phyloP scores from a whole-genome alignment of 1,140 invertebrate genomes.

The Cardiocondyla obscurior region DNA sequence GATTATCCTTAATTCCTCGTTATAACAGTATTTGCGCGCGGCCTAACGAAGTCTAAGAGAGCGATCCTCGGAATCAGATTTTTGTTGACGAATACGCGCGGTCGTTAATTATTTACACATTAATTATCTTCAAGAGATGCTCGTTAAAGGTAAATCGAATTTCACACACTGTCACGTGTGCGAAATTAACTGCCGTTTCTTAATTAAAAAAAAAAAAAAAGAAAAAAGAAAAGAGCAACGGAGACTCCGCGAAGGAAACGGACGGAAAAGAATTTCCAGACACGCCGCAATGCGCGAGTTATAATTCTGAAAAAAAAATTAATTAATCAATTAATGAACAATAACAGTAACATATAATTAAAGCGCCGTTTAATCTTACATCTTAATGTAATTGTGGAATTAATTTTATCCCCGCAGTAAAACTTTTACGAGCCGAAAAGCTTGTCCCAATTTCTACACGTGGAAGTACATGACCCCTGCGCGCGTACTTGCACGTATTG shows the following conservation, averaged over 20 bases:
- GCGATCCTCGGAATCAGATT: conserved; percentile 23
- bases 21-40: conserved; percentile 50
- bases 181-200: not conserved
- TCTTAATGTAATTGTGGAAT: not conserved
- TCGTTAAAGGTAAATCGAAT: conserved; percentile 1
- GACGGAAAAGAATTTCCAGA: not conserved
- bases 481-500: not conserved
- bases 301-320: not conserved
- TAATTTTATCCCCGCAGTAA: not conserved
- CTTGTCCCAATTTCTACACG: conserved; percentile 32
- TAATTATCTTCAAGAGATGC: not conserved
- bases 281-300: not conserved
- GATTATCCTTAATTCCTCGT: conserved; percentile 62
- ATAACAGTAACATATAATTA: not conserved
- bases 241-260: not conserved
- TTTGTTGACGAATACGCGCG: not conserved
- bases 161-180: not conserved
- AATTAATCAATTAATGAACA: not conserved
- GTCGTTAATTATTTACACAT: conserved; percentile 9
- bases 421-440: not conserved
- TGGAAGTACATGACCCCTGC: not conserved
- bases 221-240: no score
- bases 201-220: conserved; percentile 3
- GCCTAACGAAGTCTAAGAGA: conserved; percentile 41
- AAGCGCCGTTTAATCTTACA: not conserved